Evolutionary conservation across 2,888 invertebrate species (phyloP), one percentile per base, ranked within the genome.

Genomic region (Sympetrum striolatum): DNA sequence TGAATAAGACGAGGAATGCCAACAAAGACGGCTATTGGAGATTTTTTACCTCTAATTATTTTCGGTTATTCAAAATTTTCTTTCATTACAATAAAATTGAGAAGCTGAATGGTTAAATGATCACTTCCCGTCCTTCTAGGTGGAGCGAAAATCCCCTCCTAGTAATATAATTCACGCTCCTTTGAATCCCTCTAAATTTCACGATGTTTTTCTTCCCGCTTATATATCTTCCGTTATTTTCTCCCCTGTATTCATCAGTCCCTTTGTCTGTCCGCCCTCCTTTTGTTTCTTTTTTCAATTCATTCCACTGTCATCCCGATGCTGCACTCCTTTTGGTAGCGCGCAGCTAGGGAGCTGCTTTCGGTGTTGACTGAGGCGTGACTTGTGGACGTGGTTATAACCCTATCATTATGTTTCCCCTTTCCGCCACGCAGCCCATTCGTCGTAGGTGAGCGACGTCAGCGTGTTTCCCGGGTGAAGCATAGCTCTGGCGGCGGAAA

Each of bases 291-390:
- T 12, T 18, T n/a, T 86, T 86, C 60, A 86, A 86, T 86, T 64
- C 86, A 86, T 86, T 60, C 86, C 60, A 64, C 86, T 60, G 60
- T 64, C 86, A 86, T 86, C 60, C 86, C 37, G 64, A 86, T 39
- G 86, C 86, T 86, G 53, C 60, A 86, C 64, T 86, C 86, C 86
- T 60, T 86, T 86, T 64, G 64, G 86, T 60, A 86, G 86, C 60
- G 86, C 86, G 86, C 60, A 86, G 64, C 60, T 60, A 60, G 86
- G 86, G 86, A 86, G 86, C 86, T 86, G 86, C 37, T 86, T 86
- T 22, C 60, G 60, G 86, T 86, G 86, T 86, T 86, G 86, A 86
- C 58, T 86, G 37, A 86, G 86, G 60, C 86, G 86, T 86, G 86
- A 86, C 86, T 86, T 37, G 60, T 35, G 86, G 64, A 60, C 86